Percentiles rank a stretch among this genome's conserved stretches.
Evolutionary conservation across 2,888 invertebrate genomes (phyloP).

Genomic region (Trilocha varians): DNA sequence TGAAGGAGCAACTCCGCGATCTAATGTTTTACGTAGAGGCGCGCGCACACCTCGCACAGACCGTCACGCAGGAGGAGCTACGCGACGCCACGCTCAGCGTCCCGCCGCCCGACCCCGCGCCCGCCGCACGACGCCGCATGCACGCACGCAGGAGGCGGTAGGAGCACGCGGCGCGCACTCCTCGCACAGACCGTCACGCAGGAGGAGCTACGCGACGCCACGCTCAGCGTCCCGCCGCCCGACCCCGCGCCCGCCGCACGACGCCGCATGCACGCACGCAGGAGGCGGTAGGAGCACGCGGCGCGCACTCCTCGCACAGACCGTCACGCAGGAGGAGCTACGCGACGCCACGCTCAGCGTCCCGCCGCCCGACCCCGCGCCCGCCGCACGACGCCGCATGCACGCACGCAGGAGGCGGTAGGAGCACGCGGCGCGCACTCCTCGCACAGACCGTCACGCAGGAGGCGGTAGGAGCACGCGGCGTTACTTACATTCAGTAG

Average conservation of each 20-base stretch:
- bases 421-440: constrained; percentile 48
- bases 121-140: constrained; percentile 24
- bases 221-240: background rate
- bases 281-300: constrained; percentile 16
- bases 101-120: constrained; percentile 22
- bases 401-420: constrained; percentile 18
- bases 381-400: constrained; percentile 23
- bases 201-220: background rate
- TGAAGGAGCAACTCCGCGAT: constrained; percentile 95
- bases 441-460: constrained; percentile 25
- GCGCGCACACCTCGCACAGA: constrained; percentile 48
- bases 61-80: constrained; percentile 32
- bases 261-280: too few species aligned
- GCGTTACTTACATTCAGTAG: too few species aligned
- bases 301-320: constrained; percentile 48
- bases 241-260: constrained; percentile 10
- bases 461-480: constrained; percentile 13
- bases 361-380: background rate
- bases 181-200: constrained; percentile 25
- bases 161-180: constrained; percentile 48
- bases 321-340: constrained; percentile 11
- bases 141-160: constrained; percentile 18
- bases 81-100: constrained; percentile 38
- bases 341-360: background rate
- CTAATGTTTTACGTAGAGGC: constrained; percentile 98